Percentiles rank a stretch among this genome's conserved stretches.
These are phyloP conservation scores for Coleophora flavipennella DNA, from an alignment of 2,888 invertebrate genomes.

Conservation along the genomic window DNA sequence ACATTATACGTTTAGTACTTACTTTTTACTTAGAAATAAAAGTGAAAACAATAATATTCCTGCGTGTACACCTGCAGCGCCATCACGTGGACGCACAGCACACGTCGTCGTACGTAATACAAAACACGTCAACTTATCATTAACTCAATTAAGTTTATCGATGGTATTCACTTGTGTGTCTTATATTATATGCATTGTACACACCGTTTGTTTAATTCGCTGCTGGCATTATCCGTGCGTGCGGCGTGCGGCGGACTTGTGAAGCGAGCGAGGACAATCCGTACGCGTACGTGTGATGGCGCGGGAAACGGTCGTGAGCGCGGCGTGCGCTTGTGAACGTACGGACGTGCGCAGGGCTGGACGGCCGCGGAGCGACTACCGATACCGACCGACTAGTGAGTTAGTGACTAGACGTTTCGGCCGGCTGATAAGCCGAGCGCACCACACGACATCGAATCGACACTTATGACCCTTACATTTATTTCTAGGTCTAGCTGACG, in stretches of 20 bases:
- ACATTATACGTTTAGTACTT: no score
- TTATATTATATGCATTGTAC: slow-evolving; percentile 36
- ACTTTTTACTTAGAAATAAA: slow-evolving; percentile 21
- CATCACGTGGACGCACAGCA: slow-evolving; percentile 56
- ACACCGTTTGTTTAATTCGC: slow-evolving; percentile 50
- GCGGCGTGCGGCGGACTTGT: no score
- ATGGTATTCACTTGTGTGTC: slow-evolving; percentile 9
- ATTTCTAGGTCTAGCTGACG: neutral
- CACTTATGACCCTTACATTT: slow-evolving; percentile 1
- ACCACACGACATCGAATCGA: slow-evolving; percentile 19
- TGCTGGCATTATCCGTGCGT: slow-evolving; percentile 49
- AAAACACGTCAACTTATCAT: slow-evolving; percentile 53
- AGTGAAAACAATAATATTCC: slow-evolving; percentile 50
- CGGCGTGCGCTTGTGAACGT: slow-evolving; percentile 27
- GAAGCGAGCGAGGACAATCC: slow-evolving; percentile 28
- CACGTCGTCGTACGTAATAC: slow-evolving; percentile 29
- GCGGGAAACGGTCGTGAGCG: slow-evolving; percentile 42
- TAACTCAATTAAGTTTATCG: slow-evolving; percentile 33
- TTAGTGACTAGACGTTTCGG: no score
- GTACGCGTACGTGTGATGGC: slow-evolving; percentile 23
- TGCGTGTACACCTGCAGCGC: slow-evolving; percentile 52
- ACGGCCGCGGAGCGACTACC: slow-evolving; percentile 49
- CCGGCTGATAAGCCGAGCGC: slow-evolving; percentile 50
- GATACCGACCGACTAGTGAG: no score
- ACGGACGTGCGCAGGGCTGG: slow-evolving; percentile 43